Evolutionary conservation across 1,140 invertebrate species (phyloP), one percentile per base, ranked within the genome.

Genomic region (Rhagoletis pomonella): DNA sequence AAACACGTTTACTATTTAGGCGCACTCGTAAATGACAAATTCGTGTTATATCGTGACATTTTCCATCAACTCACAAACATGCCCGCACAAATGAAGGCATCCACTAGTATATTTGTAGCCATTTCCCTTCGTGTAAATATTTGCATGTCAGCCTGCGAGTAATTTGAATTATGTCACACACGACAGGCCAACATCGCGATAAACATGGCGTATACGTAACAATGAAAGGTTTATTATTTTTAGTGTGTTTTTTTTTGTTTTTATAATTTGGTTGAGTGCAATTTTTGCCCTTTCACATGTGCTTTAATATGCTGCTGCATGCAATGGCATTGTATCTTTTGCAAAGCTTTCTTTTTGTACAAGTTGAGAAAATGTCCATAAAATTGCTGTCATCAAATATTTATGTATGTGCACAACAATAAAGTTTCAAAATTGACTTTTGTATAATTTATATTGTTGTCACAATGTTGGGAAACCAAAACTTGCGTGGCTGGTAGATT

Each of bases 11-110:
- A 58, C 73, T 42, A 55, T 81, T 81, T 81, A 81, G 73, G 73
- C 73, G 73, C 47, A 81, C 73, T 81, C n/a, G n/a, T 50, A 81
- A 81, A 81, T 81, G 73, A 81, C 73, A 81, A 55, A 81, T 81
- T 81, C 50, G 47, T 81, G 73, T 81, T 81, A 81, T 81, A 50
- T 81, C 73, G 73, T 81, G 44, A 55, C 73, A 81, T 50, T 55
- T 19, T 50, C 55, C 73, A 50, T 55, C 47, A 29, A n/a, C 50
- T 55, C 73, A 81, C 39, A 39, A 73, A 55, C n/a, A 69, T 69
- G 12, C 67, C 42, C 12, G 47, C 0, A 42, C 12, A 9, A 55
- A 55, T 4, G 12, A 55, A 55, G 4, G 60, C 17, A 17, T 62
- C 10, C n/a, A n/a, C 29, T n/a, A n/a, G n/a, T n/a, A n/a, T n/a